phyloP scores from a whole-genome alignment of 1,140 invertebrate genomes.

The Cydia fagiglandana region DNA sequence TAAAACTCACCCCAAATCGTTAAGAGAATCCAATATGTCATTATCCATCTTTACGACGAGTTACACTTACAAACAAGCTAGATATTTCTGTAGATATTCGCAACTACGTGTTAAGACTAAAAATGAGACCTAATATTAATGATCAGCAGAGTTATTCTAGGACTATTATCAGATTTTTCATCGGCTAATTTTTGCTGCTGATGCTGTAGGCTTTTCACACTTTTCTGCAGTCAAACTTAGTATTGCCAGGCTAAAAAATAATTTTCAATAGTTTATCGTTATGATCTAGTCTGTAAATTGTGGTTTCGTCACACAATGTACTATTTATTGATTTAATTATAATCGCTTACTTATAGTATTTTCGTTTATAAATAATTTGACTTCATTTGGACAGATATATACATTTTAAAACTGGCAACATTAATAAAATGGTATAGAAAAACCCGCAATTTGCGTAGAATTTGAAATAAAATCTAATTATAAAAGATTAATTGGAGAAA shows the following conservation, averaged over 20 bases:
- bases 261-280: too few species aligned
- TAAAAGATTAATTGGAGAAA: too few species aligned
- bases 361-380: too few species aligned
- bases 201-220: background rate
- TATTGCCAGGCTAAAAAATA: background rate
- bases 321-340: too few species aligned
- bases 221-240: background rate
- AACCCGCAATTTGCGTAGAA: background rate
- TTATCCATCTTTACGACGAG: constrained; percentile 59
- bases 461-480: background rate
- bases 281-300: too few species aligned
- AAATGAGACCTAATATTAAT: background rate
- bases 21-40: constrained; percentile 70
- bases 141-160: background rate
- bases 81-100: constrained; percentile 6
- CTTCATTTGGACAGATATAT: too few species aligned
- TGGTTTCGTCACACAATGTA: too few species aligned
- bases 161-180: background rate
- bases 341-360: too few species aligned
- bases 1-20: constrained; percentile 67
- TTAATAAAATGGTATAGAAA: background rate
- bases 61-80: background rate
- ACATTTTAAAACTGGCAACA: background rate
- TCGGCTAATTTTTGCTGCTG: constrained; percentile 5
- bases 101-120: background rate